Percentiles rank a stretch among this genome's conserved stretches.
Evolutionary conservation across 2,113 vertebrate genomes (phyloP).

Genomic region (Geococcyx californianus): DNA sequence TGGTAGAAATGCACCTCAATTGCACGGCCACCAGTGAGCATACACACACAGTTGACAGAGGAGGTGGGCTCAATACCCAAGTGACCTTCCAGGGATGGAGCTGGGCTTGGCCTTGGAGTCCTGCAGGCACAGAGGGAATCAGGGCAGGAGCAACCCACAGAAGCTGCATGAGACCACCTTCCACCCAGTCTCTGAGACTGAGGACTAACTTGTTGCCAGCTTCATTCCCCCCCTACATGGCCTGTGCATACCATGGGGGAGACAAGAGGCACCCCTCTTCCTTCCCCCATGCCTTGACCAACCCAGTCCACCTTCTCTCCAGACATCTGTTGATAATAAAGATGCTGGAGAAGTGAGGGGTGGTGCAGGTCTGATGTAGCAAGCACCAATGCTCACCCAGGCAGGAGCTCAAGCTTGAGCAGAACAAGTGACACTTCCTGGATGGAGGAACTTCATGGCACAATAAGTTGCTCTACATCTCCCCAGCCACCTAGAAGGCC

Average conservation of each 20-base stretch:
- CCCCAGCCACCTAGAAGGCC: background rate
- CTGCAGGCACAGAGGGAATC: background rate
- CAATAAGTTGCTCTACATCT: background rate
- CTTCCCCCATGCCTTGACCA: background rate
- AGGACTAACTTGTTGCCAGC: background rate
- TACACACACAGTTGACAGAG: background rate
- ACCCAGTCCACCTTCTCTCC: background rate
- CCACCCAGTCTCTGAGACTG: background rate
- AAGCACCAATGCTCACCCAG: background rate
- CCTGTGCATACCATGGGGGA: background rate
- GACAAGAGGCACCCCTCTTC: accelerated
- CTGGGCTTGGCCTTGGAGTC: background rate
- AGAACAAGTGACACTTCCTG: background rate
- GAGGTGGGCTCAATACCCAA: background rate
- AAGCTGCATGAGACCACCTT: accelerated
- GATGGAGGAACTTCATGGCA: background rate
- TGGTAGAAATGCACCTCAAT: background rate
- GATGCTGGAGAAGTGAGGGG: background rate
- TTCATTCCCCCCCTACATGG: accelerated
- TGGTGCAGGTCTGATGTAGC: accelerated
- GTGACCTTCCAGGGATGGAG: background rate
- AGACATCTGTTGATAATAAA: background rate
- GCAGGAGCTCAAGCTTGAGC: accelerated
- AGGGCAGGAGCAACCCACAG: background rate
- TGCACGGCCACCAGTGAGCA: accelerated